A percentile compares a stretch with the other conserved stretches of the same genome.
These are phyloP conservation scores for Fabriciana adippe DNA, from an alignment of 2,888 invertebrate species.

Conservation along the genomic window DNA sequence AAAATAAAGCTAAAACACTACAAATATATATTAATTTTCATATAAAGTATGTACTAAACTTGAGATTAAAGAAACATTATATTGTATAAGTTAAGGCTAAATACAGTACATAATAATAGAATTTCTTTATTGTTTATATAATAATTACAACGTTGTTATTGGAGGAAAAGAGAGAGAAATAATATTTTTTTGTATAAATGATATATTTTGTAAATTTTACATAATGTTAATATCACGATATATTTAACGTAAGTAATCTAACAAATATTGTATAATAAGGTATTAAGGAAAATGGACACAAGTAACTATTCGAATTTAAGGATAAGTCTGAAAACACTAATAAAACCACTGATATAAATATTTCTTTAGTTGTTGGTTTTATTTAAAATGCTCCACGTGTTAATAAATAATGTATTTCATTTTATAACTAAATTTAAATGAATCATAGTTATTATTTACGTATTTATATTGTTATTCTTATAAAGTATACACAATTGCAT, in stretches of 20 bases:
- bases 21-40: no score
- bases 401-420: not conserved
- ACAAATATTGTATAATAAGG: not conserved
- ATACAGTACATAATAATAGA: no score
- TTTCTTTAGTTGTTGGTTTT: constrained; percentile 34
- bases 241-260: not conserved
- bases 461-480: not conserved
- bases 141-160: not conserved
- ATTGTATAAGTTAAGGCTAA: no score
- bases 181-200: constrained; percentile 2
- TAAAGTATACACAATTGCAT: constrained; percentile 16
- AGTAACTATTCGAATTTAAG: constrained; percentile 49
- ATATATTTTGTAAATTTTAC: constrained; percentile 4
- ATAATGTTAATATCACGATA: not conserved
- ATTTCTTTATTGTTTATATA: not conserved
- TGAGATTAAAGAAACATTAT: no score
- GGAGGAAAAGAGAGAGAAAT: not conserved
- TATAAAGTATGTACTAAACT: no score
- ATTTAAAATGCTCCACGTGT: not conserved
- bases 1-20: no score
- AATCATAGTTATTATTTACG: not conserved
- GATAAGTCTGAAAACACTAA: constrained; percentile 44
- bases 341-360: constrained; percentile 35
- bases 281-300: constrained; percentile 36
- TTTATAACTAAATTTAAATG: no score